Evolutionary conservation across 2,888 invertebrate species (phyloP).

Genomic region (Dynastes maya): DNA sequence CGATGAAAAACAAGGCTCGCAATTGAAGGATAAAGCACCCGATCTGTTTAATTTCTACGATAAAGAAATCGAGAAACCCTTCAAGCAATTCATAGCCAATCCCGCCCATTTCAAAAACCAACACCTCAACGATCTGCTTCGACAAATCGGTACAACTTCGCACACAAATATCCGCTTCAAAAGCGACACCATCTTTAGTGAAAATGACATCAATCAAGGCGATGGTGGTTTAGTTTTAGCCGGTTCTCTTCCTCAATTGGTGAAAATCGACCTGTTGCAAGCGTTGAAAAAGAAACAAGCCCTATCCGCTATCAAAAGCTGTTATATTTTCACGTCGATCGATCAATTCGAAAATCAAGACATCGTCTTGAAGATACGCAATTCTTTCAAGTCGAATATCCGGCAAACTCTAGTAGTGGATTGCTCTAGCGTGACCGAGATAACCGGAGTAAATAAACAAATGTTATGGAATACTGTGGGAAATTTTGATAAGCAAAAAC

Average conservation of each 20-base stretch:
- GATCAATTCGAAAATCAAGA: slow-evolving; percentile 24
- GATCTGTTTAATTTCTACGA: slow-evolving; percentile 11
- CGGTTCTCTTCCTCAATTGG: background rate
- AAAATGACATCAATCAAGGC: too few relatives aligned
- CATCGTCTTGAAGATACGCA: background rate
- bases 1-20: background rate
- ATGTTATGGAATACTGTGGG: background rate
- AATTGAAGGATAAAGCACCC: background rate
- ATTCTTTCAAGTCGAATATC: background rate
- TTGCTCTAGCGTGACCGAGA: background rate
- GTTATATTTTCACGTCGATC: background rate
- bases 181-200: too few relatives aligned
- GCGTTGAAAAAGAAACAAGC: background rate
- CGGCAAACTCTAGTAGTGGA: background rate
- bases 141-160: background rate
- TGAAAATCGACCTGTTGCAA: slow-evolving; percentile 12
- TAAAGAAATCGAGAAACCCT: background rate
- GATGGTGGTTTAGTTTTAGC: background rate
- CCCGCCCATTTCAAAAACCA: slow-evolving; percentile 14
- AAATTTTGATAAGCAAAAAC: background rate
- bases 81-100: background rate
- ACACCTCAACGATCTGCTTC: slow-evolving; percentile 24
- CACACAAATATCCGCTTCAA: slow-evolving; percentile 1
- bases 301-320: background rate
- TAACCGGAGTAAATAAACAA: background rate